These are phyloP conservation scores for Callaeas wilsoni DNA, from an alignment of 2,113 vertebrate species.

Conservation along the genomic window DNA sequence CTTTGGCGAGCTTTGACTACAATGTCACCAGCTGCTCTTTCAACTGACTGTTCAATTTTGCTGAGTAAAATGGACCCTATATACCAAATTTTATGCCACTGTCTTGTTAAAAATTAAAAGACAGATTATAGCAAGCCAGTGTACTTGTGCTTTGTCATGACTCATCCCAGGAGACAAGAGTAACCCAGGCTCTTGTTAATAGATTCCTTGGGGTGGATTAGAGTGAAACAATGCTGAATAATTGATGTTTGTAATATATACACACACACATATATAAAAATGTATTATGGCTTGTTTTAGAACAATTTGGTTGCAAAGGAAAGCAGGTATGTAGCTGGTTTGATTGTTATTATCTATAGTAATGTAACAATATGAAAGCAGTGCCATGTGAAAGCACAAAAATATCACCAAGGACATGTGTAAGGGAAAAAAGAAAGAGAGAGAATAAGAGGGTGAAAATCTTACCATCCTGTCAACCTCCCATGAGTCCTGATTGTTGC, in stretches of 20 bases:
- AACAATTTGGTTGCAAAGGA: not conserved
- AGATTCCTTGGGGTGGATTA: not conserved
- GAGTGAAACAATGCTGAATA: not conserved
- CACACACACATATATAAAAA: not conserved
- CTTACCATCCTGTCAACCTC: not conserved
- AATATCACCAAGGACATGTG: not conserved
- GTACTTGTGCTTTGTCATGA: not conserved
- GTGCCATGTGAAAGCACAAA: not conserved
- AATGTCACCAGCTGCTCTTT: constrained; percentile 65
- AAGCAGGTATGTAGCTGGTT: not conserved
- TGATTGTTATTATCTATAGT: not conserved
- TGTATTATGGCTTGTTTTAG: not conserved
- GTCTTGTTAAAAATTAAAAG: constrained; percentile 12
- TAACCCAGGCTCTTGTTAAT: not conserved
- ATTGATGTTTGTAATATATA: not conserved
- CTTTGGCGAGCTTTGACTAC: constrained; percentile 35
- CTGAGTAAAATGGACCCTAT: constrained; percentile 14
- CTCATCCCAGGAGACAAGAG: not conserved
- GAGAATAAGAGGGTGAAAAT: not conserved
- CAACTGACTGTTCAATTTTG: constrained; percentile 11
- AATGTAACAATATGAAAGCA: not conserved
- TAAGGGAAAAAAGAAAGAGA: not conserved
- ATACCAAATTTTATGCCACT: not conserved
- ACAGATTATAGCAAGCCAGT: not conserved
- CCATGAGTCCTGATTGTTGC: not conserved